phyloP scores from a whole-genome alignment of 2,888 invertebrate genomes.

The Branchipolynoe longqiensis region DNA sequence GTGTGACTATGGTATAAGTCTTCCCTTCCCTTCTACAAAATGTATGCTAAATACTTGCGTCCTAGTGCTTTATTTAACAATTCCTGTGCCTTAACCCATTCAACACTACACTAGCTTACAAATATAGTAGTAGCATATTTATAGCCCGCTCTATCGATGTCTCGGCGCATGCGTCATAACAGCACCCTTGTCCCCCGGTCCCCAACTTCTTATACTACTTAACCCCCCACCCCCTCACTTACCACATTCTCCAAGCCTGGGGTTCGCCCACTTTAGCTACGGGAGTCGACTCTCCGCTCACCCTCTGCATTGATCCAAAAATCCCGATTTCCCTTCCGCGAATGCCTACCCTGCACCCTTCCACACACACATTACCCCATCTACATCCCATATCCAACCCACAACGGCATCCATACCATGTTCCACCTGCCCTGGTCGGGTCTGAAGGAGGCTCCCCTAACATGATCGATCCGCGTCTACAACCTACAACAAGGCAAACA shows the following conservation, averaged over 20 bases:
- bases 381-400: neutral
- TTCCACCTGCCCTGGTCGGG: neutral
- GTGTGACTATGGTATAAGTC: too few relatives aligned
- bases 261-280: too few relatives aligned
- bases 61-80: too few relatives aligned
- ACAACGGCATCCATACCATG: neutral
- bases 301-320: constrained; percentile 1
- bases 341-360: neutral
- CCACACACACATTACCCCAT: neutral
- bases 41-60: too few relatives aligned
- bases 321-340: neutral
- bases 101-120: too few relatives aligned
- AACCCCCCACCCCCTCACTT: neutral
- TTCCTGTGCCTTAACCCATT: too few relatives aligned
- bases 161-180: too few relatives aligned
- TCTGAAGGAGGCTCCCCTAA: neutral
- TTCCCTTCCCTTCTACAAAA: too few relatives aligned
- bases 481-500: neutral
- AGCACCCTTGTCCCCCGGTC: too few relatives aligned
- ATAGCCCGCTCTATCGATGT: too few relatives aligned
- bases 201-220: constrained; percentile 35
- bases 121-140: too few relatives aligned
- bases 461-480: neutral
- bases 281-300: too few relatives aligned
- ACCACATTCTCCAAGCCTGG: neutral